These are phyloP conservation scores for Silurus meridionalis DNA, from an alignment of 2,113 vertebrate species.

Conservation along the genomic window DNA sequence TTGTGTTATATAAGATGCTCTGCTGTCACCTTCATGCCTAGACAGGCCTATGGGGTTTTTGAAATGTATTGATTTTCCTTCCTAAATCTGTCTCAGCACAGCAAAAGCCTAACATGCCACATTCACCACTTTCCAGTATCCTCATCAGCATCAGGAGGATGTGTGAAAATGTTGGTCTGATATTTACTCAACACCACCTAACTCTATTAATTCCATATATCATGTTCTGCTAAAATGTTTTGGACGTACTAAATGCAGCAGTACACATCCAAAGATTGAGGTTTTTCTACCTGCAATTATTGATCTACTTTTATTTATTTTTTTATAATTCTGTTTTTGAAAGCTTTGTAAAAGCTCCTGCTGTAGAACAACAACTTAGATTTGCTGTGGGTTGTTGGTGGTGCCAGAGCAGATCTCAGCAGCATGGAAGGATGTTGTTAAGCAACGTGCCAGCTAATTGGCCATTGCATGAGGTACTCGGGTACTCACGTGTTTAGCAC, in stretches of 20 bases:
- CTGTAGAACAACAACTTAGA: slow-evolving; percentile 6
- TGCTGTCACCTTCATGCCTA: slow-evolving; percentile 30
- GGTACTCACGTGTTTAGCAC: slow-evolving; percentile 1
- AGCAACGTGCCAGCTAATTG: slow-evolving; percentile 18
- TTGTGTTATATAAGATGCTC: slow-evolving; percentile 30
- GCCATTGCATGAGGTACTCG: slow-evolving; percentile 1
- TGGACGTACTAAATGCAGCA: neutral
- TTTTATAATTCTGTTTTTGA: neutral
- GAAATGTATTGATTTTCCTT: slow-evolving; percentile 47
- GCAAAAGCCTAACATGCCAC: slow-evolving; percentile 34
- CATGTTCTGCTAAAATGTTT: neutral
- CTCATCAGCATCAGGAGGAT: neutral
- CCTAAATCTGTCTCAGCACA: slow-evolving; percentile 21
- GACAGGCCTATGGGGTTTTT: slow-evolving; percentile 35
- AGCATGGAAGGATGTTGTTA: slow-evolving; percentile 4
- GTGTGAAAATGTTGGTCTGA: neutral
- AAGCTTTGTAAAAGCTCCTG: neutral
- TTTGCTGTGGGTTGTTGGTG: neutral
- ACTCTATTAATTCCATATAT: neutral
- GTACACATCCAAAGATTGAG: neutral
- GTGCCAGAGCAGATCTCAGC: slow-evolving; percentile 7
- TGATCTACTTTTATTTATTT: neutral
- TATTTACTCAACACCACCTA: slow-evolving; percentile 11
- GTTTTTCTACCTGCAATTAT: neutral
- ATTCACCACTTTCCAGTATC: neutral